These are phyloP conservation scores for Hymenopus coronatus DNA, from an alignment of 2,888 invertebrate genomes.

Conservation along the genomic window DNA sequence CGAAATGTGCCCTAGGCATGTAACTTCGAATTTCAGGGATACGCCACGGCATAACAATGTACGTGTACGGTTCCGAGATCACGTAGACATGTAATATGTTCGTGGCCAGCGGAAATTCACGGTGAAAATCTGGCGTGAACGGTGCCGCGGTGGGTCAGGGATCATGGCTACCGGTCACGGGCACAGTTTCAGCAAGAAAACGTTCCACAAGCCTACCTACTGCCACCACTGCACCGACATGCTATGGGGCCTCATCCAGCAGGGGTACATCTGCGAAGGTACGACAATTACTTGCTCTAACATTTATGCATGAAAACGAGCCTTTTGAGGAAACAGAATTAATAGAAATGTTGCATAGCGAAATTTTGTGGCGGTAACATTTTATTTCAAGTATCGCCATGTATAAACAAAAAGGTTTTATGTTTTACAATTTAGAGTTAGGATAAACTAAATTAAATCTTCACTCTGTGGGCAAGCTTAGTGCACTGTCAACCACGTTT, in stretches of 20 bases:
- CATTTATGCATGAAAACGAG: neutral
- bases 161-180: conserved; percentile 65
- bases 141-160: conserved; percentile 57
- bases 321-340: no score
- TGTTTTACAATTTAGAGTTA: neutral
- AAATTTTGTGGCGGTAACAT: neutral
- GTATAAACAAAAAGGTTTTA: neutral
- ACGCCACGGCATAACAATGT: conserved; percentile 52
- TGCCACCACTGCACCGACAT: conserved; percentile 99
- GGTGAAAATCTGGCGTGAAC: conserved; percentile 62
- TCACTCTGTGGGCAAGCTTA: neutral
- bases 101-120: conserved; percentile 52
- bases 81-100: conserved; percentile 55
- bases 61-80: conserved; percentile 58
- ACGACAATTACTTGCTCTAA: conserved; percentile 35
- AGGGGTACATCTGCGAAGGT: conserved; percentile 99
- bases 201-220: conserved; percentile 99
- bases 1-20: conserved; percentile 47
- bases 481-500: neutral
- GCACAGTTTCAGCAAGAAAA: conserved; percentile 99
- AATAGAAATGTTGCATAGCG: neutral
- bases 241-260: conserved; percentile 99
- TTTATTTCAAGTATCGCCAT: neutral
- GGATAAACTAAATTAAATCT: neutral
- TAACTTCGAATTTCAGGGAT: conserved; percentile 43